phyloP scores from a whole-genome alignment of 2,797 vertebrate species.

The Sebastes taczanowskii region DNA sequence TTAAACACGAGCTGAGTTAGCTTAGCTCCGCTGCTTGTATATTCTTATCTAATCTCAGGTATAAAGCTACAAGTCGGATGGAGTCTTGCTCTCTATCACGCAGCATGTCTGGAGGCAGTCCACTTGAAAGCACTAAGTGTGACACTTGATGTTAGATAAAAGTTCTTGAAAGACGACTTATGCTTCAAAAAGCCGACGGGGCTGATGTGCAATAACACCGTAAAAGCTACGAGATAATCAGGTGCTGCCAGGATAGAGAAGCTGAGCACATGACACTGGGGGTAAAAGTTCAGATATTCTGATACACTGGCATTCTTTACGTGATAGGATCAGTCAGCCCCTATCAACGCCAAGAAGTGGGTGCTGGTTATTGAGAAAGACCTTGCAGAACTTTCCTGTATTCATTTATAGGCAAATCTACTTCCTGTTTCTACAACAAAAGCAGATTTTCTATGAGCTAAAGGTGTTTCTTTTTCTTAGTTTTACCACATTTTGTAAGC shows the following conservation, averaged over 20 bases:
- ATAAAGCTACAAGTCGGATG: slow-evolving; percentile 45
- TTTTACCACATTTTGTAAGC: neutral
- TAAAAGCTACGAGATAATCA: slow-evolving; percentile 55
- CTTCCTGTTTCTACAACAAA: neutral
- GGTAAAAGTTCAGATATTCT: slow-evolving; percentile 79
- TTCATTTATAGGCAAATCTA: neutral
- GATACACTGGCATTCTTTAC: slow-evolving; percentile 80
- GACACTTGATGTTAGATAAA: slow-evolving; percentile 63
- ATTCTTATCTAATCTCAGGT: slow-evolving; percentile 68
- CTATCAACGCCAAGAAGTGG: slow-evolving; percentile 70
- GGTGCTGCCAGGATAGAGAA: slow-evolving; percentile 41
- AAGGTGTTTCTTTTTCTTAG: neutral
- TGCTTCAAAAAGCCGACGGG: slow-evolving; percentile 52
- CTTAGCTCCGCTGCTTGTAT: slow-evolving; percentile 38
- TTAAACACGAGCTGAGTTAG: slow-evolving; percentile 39
- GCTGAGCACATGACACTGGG: slow-evolving; percentile 53
- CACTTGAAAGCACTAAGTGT: slow-evolving; percentile 68
- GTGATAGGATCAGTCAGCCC: slow-evolving; percentile 80
- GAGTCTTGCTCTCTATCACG: slow-evolving; percentile 34
- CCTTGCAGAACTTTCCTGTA: neutral
- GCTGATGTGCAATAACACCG: slow-evolving; percentile 48
- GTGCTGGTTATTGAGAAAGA: slow-evolving; percentile 27
- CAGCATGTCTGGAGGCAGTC: slow-evolving; percentile 48
- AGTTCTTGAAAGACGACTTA: slow-evolving; percentile 49
- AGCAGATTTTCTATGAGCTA: neutral